These are phyloP conservation scores for Anadara kagoshimensis DNA, from an alignment of 1,140 invertebrate genomes.

Conservation along the genomic window DNA sequence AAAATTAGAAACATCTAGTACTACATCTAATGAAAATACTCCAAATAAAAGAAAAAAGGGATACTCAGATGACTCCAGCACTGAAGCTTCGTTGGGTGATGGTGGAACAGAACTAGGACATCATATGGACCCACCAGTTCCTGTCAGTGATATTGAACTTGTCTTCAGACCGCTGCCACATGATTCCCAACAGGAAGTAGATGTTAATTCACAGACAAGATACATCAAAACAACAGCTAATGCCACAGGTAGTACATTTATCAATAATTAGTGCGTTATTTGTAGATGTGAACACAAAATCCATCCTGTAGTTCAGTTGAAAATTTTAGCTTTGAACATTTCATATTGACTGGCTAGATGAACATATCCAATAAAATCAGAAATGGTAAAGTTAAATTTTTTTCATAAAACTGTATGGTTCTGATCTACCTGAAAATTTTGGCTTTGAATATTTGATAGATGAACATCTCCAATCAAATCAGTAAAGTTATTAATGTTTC, in stretches of 20 bases:
- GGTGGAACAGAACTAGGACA: slow-evolving; percentile 74
- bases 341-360: no score
- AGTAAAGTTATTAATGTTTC: no score
- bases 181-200: slow-evolving; percentile 89
- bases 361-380: no score
- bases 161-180: slow-evolving; percentile 97
- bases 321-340: no score
- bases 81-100: slow-evolving; percentile 77
- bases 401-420: no score
- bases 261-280: no score
- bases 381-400: no score
- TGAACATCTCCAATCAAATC: no score
- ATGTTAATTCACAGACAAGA: slow-evolving; percentile 74
- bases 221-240: slow-evolving; percentile 97
- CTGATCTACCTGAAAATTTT: no score
- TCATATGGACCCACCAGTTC: slow-evolving; percentile 74
- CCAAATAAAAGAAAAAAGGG: slow-evolving; percentile 65
- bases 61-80: slow-evolving; percentile 77
- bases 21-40: slow-evolving; percentile 59
- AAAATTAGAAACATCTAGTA: slow-evolving; percentile 49
- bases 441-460: no score
- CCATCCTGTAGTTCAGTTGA: no score
- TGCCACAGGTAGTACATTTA: slow-evolving; percentile 84
- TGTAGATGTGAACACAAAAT: no score
- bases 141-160: slow-evolving; percentile 91